Percentiles rank a stretch among this genome's conserved stretches.
These are phyloP conservation scores for Lepus timidus DNA, from an alignment of 2,113 vertebrate genomes.

Conservation along the genomic window DNA sequence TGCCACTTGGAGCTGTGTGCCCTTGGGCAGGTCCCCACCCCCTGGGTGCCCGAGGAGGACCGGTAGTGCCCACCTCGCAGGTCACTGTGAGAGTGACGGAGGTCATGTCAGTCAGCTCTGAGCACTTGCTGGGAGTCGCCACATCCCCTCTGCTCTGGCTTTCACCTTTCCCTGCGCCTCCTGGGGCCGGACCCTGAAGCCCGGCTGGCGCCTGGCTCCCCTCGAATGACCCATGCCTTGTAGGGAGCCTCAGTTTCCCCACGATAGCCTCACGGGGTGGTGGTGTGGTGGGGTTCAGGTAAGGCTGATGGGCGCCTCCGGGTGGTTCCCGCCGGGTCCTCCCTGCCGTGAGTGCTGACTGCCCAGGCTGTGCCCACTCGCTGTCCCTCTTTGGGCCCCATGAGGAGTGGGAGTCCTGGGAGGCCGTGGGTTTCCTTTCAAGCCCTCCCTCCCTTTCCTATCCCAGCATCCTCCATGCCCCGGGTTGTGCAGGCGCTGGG, in stretches of 20 bases:
- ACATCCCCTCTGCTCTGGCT: not conserved
- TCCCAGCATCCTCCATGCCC: not conserved
- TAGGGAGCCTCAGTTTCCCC: not conserved
- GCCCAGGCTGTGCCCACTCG: not conserved
- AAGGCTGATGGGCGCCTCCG: not conserved
- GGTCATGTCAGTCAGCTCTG: no score
- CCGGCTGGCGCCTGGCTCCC: not conserved
- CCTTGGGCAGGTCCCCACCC: not conserved
- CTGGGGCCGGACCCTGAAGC: not conserved
- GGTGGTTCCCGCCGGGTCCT: accelerated
- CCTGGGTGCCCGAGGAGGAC: not conserved
- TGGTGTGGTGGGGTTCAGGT: not conserved
- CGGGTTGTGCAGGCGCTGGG: not conserved
- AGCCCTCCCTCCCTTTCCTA: not conserved
- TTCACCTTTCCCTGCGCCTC: no score
- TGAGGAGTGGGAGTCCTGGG: not conserved
- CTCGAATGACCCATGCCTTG: not conserved
- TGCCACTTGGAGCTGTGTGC: not conserved
- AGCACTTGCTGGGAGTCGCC: not conserved
- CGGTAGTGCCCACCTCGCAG: not conserved
- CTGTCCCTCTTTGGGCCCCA: not conserved
- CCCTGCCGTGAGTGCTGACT: no score
- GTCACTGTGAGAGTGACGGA: not conserved
- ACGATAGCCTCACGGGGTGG: accelerated
- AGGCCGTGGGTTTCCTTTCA: not conserved